phyloP scores from a whole-genome alignment of 2,797 vertebrate species.

The Lacerta viridis region DNA sequence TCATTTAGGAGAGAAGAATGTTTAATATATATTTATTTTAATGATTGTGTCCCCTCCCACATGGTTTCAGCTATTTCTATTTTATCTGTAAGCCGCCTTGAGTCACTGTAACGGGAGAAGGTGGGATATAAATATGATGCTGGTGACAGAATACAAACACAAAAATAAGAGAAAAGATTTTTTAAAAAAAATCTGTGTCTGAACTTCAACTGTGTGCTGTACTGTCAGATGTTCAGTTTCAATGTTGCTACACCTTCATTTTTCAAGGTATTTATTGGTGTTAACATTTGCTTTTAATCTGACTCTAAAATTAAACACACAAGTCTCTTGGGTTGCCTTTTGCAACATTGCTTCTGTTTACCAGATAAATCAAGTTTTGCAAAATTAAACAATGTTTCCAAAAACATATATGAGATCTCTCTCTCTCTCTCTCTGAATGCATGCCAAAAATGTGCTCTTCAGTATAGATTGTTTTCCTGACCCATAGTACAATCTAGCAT shows the following conservation, averaged over 20 bases:
- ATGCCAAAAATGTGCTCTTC: constrained; percentile 4
- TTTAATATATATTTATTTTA: no score
- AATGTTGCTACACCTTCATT: background rate
- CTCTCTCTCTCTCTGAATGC: background rate
- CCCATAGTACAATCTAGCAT: background rate
- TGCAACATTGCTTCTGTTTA: constrained; percentile 3
- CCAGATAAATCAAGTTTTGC: background rate
- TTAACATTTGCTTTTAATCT: background rate
- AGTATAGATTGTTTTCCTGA: background rate
- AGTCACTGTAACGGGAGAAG: no score
- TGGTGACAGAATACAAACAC: no score
- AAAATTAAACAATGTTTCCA: constrained; percentile 4
- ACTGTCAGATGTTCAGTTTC: background rate
- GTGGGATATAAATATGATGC: no score
- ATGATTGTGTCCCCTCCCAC: no score
- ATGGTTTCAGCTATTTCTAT: no score
- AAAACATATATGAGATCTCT: background rate
- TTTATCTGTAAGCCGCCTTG: no score
- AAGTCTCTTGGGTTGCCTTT: background rate
- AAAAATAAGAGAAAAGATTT: background rate
- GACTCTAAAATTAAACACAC: background rate
- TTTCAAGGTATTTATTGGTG: background rate
- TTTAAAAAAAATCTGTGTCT: background rate
- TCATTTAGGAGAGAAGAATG: background rate
- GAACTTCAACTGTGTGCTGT: background rate